These are phyloP conservation scores for Tilapia sparmanii DNA, from an alignment of 2,113 vertebrate genomes.

Conservation along the genomic window DNA sequence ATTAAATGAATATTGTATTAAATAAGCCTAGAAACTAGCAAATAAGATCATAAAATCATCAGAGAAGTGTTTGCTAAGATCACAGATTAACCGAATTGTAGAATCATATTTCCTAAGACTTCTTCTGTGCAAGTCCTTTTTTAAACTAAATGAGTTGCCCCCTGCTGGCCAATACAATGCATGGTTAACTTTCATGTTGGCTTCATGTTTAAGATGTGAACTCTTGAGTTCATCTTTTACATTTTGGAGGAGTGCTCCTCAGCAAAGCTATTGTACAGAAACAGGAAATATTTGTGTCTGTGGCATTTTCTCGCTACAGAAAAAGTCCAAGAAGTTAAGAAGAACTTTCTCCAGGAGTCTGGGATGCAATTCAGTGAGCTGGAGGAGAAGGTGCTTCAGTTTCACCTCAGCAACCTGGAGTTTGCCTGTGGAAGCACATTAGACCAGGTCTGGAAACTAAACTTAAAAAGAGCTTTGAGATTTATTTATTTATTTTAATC, in stretches of 20 bases:
- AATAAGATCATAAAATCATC: not conserved
- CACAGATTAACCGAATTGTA: rapidly evolving
- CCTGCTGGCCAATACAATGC: not conserved
- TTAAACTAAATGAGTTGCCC: not conserved
- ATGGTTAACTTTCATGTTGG: not conserved
- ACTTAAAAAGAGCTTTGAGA: not conserved
- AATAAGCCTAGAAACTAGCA: not conserved
- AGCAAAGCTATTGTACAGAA: not conserved
- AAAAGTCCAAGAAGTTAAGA: constrained; percentile 94
- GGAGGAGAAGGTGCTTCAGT: constrained; percentile 93
- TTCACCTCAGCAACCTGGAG: constrained; percentile 96
- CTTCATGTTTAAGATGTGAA: rapidly evolving
- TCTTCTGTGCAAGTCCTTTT: not conserved
- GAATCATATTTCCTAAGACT: not conserved
- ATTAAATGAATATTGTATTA: not conserved
- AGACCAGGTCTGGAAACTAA: constrained; percentile 73
- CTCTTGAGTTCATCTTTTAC: not conserved
- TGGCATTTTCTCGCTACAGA: constrained; percentile 65
- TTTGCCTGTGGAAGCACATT: constrained; percentile 92
- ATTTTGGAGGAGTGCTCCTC: not conserved
- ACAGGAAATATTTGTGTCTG: not conserved
- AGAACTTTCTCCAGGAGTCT: constrained; percentile 90
- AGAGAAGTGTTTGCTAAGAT: not conserved
- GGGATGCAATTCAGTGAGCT: constrained; percentile 91
- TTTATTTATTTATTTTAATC: not conserved